Evolutionary conservation across 1,140 invertebrate genomes (phyloP).

Genomic region (Listronotus bonariensis): DNA sequence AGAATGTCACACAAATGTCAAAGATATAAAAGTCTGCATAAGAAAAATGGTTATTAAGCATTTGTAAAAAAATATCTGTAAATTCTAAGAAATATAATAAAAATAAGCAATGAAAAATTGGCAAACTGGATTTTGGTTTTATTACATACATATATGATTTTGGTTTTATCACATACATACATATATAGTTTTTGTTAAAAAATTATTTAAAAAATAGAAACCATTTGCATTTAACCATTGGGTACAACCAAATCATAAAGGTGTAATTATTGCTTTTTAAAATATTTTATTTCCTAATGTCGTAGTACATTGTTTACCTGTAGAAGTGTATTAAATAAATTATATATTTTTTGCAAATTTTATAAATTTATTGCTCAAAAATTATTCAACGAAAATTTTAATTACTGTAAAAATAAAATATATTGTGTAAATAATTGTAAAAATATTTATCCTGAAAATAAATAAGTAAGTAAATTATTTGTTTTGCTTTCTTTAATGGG

Average conservation of each 20-base stretch:
- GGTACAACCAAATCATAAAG: neutral
- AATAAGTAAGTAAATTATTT: constrained; percentile 20
- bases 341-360: constrained; percentile 15
- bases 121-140: neutral
- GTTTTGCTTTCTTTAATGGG: no score
- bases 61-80: no score
- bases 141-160: neutral
- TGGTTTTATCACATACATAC: neutral
- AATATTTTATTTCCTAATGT: neutral
- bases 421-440: constrained; percentile 28
- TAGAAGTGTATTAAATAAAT: neutral
- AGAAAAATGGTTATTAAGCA: no score
- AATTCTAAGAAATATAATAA: no score
- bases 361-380: constrained; percentile 30
- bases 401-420: constrained; percentile 30
- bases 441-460: constrained; percentile 28
- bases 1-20: no score
- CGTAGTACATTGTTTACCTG: neutral
- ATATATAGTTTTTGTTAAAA: no score
- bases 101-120: no score
- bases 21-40: no score
- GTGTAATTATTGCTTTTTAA: neutral
- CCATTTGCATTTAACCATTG: no score
- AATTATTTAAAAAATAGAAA: no score
- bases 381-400: constrained; percentile 27